phyloP scores from a whole-genome alignment of 2,797 vertebrate species.

The Mus minutoides region DNA sequence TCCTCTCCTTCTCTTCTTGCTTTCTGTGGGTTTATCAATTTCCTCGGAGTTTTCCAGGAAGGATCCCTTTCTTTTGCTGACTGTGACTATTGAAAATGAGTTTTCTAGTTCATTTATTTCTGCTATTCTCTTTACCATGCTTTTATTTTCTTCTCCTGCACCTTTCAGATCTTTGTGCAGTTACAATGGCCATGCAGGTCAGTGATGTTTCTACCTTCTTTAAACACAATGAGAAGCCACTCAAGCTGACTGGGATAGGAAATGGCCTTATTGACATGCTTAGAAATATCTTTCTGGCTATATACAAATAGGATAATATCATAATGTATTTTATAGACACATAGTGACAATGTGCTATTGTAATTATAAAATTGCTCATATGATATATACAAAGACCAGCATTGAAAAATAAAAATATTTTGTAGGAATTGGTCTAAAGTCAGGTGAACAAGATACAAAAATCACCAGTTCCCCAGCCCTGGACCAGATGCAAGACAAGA shows the following conservation, averaged over 20 bases:
- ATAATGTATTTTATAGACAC: neutral
- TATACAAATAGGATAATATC: neutral
- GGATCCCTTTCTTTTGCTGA: neutral
- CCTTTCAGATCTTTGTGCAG: neutral
- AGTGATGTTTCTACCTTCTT: neutral
- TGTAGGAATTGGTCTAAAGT: neutral
- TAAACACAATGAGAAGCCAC: neutral
- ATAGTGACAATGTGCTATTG: neutral
- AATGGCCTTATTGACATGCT: neutral
- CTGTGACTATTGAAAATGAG: neutral
- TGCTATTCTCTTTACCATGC: neutral
- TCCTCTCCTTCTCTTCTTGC: neutral
- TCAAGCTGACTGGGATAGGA: neutral
- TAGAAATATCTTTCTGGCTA: neutral
- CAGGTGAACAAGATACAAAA: neutral
- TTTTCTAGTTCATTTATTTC: neutral
- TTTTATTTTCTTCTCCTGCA: neutral
- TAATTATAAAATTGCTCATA: neutral
- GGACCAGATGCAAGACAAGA: neutral
- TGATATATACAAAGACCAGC: neutral
- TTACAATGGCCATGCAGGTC: neutral
- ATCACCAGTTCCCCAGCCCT: accelerated
- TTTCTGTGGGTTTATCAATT: neutral
- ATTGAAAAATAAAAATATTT: neutral
- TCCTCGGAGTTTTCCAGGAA: neutral